These are phyloP conservation scores for Malurus cyaneus DNA, from an alignment of 2,113 vertebrate species.

Conservation along the genomic window DNA sequence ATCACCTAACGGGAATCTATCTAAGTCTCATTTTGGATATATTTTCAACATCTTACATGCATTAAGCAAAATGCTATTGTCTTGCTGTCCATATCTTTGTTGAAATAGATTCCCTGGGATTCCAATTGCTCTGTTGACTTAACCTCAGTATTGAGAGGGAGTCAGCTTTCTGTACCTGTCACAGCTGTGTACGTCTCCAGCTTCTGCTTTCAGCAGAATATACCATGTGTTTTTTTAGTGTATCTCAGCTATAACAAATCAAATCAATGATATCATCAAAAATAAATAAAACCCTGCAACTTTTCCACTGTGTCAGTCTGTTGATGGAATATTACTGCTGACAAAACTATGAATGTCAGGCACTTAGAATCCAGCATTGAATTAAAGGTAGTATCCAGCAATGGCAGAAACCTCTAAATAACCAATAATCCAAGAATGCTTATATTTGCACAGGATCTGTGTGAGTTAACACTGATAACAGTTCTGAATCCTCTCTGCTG, in stretches of 20 bases:
- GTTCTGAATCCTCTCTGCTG: not conserved
- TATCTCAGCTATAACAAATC: not conserved
- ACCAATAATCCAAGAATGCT: not conserved
- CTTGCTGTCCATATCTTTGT: not conserved
- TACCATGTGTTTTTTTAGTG: not conserved
- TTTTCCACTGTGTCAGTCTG: not conserved
- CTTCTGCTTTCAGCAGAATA: not conserved
- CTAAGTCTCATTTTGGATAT: not conserved
- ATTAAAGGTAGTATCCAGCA: not conserved
- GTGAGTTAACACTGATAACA: not conserved
- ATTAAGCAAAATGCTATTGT: not conserved
- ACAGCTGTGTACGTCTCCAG: not conserved
- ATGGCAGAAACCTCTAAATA: not conserved
- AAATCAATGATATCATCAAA: not conserved
- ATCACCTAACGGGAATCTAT: not conserved
- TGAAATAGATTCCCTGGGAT: slow-evolving; percentile 9
- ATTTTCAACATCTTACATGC: not conserved
- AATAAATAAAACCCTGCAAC: not conserved
- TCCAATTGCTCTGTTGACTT: slow-evolving; percentile 8
- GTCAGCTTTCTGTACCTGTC: not conserved
- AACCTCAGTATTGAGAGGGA: not conserved
- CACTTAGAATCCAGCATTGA: not conserved
- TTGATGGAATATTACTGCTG: not conserved
- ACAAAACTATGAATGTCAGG: not conserved
- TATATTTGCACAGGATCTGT: not conserved